A percentile compares a stretch with the other conserved stretches of the same genome.
Conservation (phyloP, 2,888 invertebrate species). For the Cylindroiulus punctatus region DNA sequence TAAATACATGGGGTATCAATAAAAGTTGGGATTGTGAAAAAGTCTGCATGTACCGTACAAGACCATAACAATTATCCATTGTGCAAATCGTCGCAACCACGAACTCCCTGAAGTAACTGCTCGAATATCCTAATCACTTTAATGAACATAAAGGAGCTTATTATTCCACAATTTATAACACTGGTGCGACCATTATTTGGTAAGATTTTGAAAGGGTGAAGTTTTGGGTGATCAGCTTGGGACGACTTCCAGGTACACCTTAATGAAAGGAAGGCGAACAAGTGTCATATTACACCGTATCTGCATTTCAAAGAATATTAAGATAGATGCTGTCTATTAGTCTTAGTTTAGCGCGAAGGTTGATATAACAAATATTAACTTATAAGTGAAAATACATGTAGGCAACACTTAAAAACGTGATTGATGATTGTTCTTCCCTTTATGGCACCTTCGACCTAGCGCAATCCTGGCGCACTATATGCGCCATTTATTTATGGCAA, state of each 20-base stretch:
- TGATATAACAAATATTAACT: conserved; percentile 19
- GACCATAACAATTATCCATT: too few relatives aligned
- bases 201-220: background rate
- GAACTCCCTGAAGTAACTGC: background rate
- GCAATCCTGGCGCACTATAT: too few relatives aligned
- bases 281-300: background rate
- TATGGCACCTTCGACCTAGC: conserved; percentile 2
- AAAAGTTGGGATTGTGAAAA: too few relatives aligned
- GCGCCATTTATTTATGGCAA: background rate
- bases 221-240: background rate
- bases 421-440: background rate
- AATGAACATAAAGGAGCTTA: background rate
- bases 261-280: background rate
- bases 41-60: too few relatives aligned
- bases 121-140: background rate
- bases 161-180: background rate
- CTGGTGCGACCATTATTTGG: background rate
- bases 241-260: background rate
- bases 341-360: background rate
- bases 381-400: conserved; percentile 14
- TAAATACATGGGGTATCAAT: too few relatives aligned
- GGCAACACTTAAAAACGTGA: conserved; percentile 21
- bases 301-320: background rate
- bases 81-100: too few relatives aligned
- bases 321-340: conserved; percentile 3